Evolutionary conservation across 2,797 vertebrate species (phyloP), one percentile per base, ranked within the genome.

Genomic region (Clarias fuscus): DNA sequence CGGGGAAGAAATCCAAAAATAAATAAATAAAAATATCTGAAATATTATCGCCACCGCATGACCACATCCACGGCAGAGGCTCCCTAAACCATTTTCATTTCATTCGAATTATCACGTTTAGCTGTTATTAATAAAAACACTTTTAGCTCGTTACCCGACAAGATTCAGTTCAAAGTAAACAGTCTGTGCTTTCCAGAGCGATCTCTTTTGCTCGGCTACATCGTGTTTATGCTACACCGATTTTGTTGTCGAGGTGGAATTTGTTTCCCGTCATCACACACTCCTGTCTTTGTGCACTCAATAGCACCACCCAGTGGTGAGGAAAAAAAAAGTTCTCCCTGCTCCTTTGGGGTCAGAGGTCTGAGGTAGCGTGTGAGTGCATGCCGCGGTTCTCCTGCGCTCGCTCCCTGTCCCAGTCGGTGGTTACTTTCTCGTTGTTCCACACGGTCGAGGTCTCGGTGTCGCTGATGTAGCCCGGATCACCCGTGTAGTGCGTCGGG

Each of bases 391-490:
- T 84, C 53, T 84, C 43, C 43, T 84, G 33, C 5, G 68, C 62
- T 3, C 30, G 65, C 18, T 43, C 2, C 84, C 97, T 94, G 95
- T 99, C 98, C 98, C 98, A 99, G 94, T 99, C 98, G 0, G 98
- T 99, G 24, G 93, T 93, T 79, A 97, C 94, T 0, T 95, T 96
- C 81, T 99, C 97, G 0, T 99, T 97, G 91, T 99, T 98, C 98
- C 98, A 99, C 93, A 99, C 98, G 75, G 97, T 99, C 30, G 98
- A 99, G 83, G 98, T 99, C 95, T 99, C 98, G 0, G 98, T 99
- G 94, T 99, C 98, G 0, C 98, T 99, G 93, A 99, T 92, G 93
- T 99, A 99, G 78, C 98, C 98, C 0, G 97, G 97, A 91, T 99
- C 97, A 22, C 98, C 98, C 0, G 98, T 99, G 95, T 98, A 99